phyloP scores from a whole-genome alignment of 2,113 vertebrate genomes.

The Triplophysa tibetana region DNA sequence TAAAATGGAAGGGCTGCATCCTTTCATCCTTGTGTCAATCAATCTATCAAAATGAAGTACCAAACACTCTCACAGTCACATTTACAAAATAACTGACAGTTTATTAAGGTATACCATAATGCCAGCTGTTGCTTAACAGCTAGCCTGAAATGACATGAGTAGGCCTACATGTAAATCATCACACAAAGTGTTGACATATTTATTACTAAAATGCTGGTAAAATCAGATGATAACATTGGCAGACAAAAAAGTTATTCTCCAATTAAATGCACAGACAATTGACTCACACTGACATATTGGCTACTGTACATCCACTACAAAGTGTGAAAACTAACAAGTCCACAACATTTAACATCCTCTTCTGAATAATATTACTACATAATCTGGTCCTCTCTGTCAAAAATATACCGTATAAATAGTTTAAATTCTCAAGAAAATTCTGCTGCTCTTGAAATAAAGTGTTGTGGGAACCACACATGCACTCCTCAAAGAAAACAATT shows the following conservation, averaged over 20 bases:
- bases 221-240: not conserved
- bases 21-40: not conserved
- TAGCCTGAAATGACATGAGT: not conserved
- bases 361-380: too few species aligned
- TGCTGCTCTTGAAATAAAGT: not conserved
- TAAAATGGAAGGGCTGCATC: not conserved
- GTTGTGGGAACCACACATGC: not conserved
- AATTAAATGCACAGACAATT: too few species aligned
- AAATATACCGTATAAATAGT: not conserved
- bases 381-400: not conserved
- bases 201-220: too few species aligned
- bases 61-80: not conserved
- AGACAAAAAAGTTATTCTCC: too few species aligned
- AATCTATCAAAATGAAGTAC: not conserved
- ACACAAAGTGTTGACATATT: too few species aligned
- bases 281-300: not conserved
- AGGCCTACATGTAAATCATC: too few species aligned
- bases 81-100: constrained; percentile 3
- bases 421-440: not conserved
- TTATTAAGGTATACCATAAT: not conserved
- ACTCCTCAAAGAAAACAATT: constrained; percentile 19
- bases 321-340: not conserved
- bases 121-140: constrained; percentile 7
- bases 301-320: not conserved
- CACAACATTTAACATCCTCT: not conserved